Base-by-base conservation (phyloP, 2,888 invertebrate species). In the Chaetogeoica ovagalla region DNA sequence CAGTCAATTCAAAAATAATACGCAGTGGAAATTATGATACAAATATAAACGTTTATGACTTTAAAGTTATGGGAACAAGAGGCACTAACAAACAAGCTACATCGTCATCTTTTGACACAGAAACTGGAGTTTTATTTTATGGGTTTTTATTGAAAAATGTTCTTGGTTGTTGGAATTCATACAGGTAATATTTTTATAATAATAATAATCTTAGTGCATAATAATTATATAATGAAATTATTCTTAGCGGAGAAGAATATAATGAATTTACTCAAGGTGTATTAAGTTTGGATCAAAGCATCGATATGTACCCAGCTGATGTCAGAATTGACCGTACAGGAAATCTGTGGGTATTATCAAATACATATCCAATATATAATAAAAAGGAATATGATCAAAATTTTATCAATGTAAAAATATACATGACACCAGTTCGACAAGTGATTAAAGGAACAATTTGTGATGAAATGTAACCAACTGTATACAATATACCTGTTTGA, bases 141-240 rank as follows among this genome's bases (percentile, higher is more conserved):
- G 91, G 93, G 5, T 91, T 93, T 88, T 92, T 94, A 0, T 90
- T 91, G 59, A 88, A 90, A 81, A 93, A 94, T 84, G 90, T 91
- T n/a, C 87, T 94, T 0, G 93, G 91, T 70, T 94, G 94, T 84
- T 94, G 94, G 94, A 91, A 94, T 84, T 91, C 91, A 0, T 84
- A 83, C 72, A 82, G 83, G 84, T 84, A 83, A 82, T 69, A 60
- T 23, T 39, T 55, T 57, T 19, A 65, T 19, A 4, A 30, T 48
- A 19, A 19, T 37, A 59, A 60, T 30, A 13, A 60, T 21, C 13
- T 23, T 23, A 23, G 23, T 13, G 5, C 23, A 60, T 23, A 21
- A 17, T 55, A 30, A 15, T 23, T 48, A n/a, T 66, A 30, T 39
- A 6, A 17, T 60, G 3, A n/a, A 60, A 66, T 30, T 39, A 43